Base-by-base conservation (phyloP, 2,113 vertebrate genomes). In the Heptranchias perlo region DNA sequence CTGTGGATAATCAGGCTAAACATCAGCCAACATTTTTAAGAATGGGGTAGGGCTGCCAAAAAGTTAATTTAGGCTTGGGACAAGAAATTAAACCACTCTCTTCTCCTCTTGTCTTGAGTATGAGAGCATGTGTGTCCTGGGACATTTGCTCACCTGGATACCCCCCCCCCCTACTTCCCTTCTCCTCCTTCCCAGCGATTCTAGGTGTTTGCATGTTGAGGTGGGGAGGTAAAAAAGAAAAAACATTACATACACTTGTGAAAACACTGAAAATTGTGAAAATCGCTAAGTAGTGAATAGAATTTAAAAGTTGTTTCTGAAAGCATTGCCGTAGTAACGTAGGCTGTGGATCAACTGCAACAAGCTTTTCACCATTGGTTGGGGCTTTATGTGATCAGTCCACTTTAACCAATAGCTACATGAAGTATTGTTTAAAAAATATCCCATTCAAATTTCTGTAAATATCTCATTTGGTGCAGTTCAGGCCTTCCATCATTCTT, bases 221-320 rank as follows among this genome's bases (percentile, higher is more conserved):
- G 35, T 23, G 16, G 89, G 58, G 35, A 82, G 78, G 21, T 93
- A 39, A 8, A 23, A 93, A 62, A 61, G 58, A 14, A n/a, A n/a
- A 61, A 64, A 93, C 10, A 89, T 23, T 39, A 39, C 8, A 64
- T 64, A 64, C 89, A 93, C 89, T 93, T 93, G 89, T 93, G 58
- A 93, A 93, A 93, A 64, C 58, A 8, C 35, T 93, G 58, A 93
- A 64, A 93, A 61, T 93, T 93, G 89, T 93, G 89, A 93, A 93
- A 93, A 62, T 93, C 58, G 58, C 58, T 93, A 93, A 93, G 89
- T 93, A 39, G 18, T 39, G 7, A 93, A 93, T n/a, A 21, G 5
- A 47, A 39, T 93, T 93, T 62, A 6, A 1, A 93, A 39, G 31
- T 93, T 93, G 5, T 92, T 64, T n/a, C 35, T 93, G 89, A 93